Percentiles rank a stretch among this genome's conserved stretches.
Evolutionary conservation across 1,140 invertebrate species (phyloP).

Genomic region (Lordiphosa mommai): DNA sequence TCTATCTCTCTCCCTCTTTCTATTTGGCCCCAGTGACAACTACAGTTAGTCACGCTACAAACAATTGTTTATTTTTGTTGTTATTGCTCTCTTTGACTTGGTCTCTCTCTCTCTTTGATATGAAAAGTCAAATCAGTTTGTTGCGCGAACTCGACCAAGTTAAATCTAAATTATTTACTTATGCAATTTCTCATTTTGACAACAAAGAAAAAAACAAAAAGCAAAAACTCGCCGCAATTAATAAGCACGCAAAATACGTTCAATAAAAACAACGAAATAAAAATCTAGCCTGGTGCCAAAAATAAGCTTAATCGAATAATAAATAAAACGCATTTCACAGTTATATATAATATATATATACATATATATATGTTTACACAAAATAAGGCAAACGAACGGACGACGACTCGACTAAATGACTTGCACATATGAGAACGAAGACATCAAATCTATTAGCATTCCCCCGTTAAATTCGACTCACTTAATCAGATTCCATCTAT

Average conservation of each 20-base stretch:
- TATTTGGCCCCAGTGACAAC: conserved; percentile 5
- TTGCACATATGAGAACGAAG: conserved; percentile 23
- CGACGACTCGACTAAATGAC: conserved; percentile 32
- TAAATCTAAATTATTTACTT: too few relatives aligned
- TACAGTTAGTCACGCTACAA: conserved; percentile 28
- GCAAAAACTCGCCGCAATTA: conserved; percentile 52
- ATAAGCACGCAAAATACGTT: conserved; percentile 61
- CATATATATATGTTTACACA: conserved; percentile 2
- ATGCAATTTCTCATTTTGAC: not conserved
- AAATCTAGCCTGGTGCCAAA: conserved; percentile 22
- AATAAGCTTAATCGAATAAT: conserved; percentile 26
- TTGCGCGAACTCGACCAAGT: conserved; percentile 36
- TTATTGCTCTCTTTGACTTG: not conserved
- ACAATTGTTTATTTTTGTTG: conserved; percentile 25
- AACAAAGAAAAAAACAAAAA: conserved; percentile 4
- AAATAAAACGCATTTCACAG: conserved; percentile 26
- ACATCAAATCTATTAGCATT: conserved; percentile 1
- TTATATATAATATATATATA: conserved; percentile 3
- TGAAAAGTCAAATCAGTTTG: conserved; percentile 49
- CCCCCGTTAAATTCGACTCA: not conserved
- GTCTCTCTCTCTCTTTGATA: not conserved
- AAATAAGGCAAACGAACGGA: conserved; percentile 53
- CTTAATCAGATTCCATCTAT: conserved; percentile 4
- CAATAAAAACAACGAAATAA: conserved; percentile 53
- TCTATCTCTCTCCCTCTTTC: conserved; percentile 6